Evolutionary conservation across 1,140 invertebrate species (phyloP), one percentile per base, ranked within the genome.

Genomic region (Belonocnema kinseyi): DNA sequence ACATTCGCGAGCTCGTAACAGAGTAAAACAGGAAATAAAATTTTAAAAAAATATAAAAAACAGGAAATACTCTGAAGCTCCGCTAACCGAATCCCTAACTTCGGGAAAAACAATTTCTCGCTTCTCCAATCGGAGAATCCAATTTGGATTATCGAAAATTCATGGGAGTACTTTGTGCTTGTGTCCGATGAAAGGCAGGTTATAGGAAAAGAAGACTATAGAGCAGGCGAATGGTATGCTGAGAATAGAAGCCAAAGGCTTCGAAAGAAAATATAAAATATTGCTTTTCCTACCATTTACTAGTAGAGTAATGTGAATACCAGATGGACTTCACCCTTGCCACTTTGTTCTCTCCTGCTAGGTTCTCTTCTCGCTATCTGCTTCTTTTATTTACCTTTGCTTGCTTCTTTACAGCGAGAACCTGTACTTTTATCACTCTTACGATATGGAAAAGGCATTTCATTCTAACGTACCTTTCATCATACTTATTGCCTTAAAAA

Each of bases 81-180:
- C 21, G 33, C 61, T 66, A 66, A 66, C 61, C 61, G 61, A 66
- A 66, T 66, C 81, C 82, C 80, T 81, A 83, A 83, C 82, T 81
- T 83, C 73, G 80, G 73, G 78, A 76, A 80, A 83, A 83, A 83
- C 82, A 83, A 83, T 83, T 83, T 83, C 80, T 83, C 78, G 80
- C 77, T 81, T 78, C 76, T 72, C 81, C 86, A 85, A 86, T 87
- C 82, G 84, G 78, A 80, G 86, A 88, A 87, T 88, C 83, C 87
- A 88, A 88, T 89, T 87, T 87, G 87, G 87, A 88, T 88, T 87
- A 89, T 89, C 86, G 88, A 89, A 88, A 89, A 89, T 89, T 89
- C 88, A 88, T 88, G 86, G 86, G 73, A 77, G 78, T 82, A 80
- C 80, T 84, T 83, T 81, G 83, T 82, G 81, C 82, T 80, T 83